Base-by-base conservation (phyloP, 2,113 vertebrate species). In the Polyodon spathula region DNA sequence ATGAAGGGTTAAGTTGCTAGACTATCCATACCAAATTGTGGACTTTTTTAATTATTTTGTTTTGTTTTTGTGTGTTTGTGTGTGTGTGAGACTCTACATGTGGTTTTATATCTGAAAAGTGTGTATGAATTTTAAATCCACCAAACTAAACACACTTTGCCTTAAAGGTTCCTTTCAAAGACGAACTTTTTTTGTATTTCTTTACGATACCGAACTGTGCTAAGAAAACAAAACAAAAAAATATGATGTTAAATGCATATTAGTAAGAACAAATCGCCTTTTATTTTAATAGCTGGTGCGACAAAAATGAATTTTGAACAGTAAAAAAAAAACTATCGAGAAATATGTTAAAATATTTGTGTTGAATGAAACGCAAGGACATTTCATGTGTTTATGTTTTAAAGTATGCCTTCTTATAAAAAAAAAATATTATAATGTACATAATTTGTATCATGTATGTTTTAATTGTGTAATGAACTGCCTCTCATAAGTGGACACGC, bases 101-200 rank as follows among this genome's bases (percentile, higher is more conserved):
- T 66, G 53, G 80, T 79, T 80, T 78, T 84, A 80, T 78, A 84
- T 77, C 77, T 85, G 76, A 80, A 83, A 79, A 86, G 81, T 84
- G 81, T 86, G 86, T 85, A 80, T 86, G 86, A 84, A 79, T 79
- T 46, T 84, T 75, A 80, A 83, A 79, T 78, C 86, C 84, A 84
- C 86, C 85, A 87, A 88, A 87, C 84, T 69, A 78, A 83, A 84
- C 86, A 85, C 84, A 86, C 86, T 84, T 86, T 87, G 85, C 86
- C 85, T 88, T 87, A 88, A 77, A 86, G 83, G 81, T 87, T 46
- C 44, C 8, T 14, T 46, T 83, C 82, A 72, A 77, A 68, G 68
- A 72, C 69, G 84, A 83, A 79, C 83, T 84, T 86, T 84, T 27
- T 27, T 55, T 55, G 17, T 17, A 55, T 55, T 16, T 55, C 53